Percentiles rank a stretch among this genome's conserved stretches.
These are phyloP conservation scores for Myiotriccus ornatus DNA, from an alignment of 2,797 vertebrate species.

Conservation along the genomic window DNA sequence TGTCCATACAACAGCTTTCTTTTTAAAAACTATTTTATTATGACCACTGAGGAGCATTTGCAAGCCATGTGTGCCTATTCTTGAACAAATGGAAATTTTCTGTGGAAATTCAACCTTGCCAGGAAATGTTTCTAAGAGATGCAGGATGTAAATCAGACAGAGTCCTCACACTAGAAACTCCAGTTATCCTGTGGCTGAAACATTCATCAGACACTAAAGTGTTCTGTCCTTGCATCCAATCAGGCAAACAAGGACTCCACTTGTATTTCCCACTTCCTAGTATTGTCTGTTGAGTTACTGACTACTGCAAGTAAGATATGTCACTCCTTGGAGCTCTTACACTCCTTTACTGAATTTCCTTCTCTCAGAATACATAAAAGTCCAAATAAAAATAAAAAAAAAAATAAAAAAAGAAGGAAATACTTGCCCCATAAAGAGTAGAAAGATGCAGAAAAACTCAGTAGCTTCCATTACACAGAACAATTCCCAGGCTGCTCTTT, in stretches of 20 bases:
- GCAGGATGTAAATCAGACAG: conserved; percentile 40
- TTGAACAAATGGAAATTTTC: neutral
- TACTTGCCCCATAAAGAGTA: neutral
- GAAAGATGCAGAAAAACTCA: neutral
- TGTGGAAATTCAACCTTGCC: neutral
- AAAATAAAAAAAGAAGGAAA: neutral
- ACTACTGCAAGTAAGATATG: neutral
- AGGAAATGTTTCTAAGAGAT: neutral
- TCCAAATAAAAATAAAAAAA: neutral
- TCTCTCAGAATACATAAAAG: neutral
- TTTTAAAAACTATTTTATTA: neutral
- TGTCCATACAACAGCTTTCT: neutral
- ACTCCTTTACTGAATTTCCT: neutral
- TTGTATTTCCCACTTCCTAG: conserved; percentile 13
- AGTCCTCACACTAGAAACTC: neutral
- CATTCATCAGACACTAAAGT: neutral
- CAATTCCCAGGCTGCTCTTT: neutral
- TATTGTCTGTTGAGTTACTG: neutral
- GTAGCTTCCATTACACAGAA: neutral
- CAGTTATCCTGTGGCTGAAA: neutral
- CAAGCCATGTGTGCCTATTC: neutral
- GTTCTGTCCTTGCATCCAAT: neutral
- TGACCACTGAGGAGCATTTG: neutral
- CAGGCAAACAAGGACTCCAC: neutral
- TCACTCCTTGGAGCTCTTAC: neutral